A percentile compares a stretch with the other conserved stretches of the same genome.
phyloP scores from a whole-genome alignment of 2,888 invertebrate species.

The Pachymerium ferrugineum region DNA sequence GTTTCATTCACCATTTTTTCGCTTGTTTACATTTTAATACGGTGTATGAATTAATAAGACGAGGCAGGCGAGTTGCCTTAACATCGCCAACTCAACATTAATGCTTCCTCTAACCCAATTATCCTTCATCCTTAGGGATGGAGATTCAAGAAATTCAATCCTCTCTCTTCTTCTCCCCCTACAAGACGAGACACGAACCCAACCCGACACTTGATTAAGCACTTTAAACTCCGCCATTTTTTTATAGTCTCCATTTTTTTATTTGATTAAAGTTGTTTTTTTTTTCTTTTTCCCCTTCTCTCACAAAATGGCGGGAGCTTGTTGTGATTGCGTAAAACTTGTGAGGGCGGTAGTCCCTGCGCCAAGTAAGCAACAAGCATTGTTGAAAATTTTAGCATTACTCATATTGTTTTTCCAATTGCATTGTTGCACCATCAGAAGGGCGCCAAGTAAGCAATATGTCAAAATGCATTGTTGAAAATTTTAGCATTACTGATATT shows the following conservation, averaged over 20 bases:
- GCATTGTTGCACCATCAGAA: too few species aligned
- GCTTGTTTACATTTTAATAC: neutral
- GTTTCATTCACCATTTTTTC: neutral
- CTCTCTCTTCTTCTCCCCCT: neutral
- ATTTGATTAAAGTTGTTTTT: neutral
- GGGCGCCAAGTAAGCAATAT: too few species aligned
- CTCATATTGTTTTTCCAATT: too few species aligned
- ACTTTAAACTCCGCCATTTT: neutral
- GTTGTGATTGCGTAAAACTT: too few species aligned
- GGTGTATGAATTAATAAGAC: neutral
- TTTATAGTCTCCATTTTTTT: too few species aligned
- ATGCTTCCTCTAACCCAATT: constrained; percentile 2
- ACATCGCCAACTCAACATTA: neutral
- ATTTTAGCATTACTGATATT: too few species aligned
- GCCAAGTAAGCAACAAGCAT: too few species aligned
- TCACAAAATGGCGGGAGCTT: too few species aligned
- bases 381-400: too few species aligned
- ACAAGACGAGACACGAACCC: neutral
- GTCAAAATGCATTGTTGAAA: too few species aligned
- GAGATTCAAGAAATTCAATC: constrained; percentile 22
- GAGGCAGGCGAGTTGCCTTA: neutral
- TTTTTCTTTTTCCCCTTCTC: neutral
- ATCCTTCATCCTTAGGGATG: constrained; percentile 2
- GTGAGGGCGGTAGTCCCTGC: too few species aligned
- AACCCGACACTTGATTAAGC: constrained; percentile 21